Evolutionary conservation across 2,797 vertebrate species (phyloP).

Genomic region (Poeciliopsis paucimaculata): DNA sequence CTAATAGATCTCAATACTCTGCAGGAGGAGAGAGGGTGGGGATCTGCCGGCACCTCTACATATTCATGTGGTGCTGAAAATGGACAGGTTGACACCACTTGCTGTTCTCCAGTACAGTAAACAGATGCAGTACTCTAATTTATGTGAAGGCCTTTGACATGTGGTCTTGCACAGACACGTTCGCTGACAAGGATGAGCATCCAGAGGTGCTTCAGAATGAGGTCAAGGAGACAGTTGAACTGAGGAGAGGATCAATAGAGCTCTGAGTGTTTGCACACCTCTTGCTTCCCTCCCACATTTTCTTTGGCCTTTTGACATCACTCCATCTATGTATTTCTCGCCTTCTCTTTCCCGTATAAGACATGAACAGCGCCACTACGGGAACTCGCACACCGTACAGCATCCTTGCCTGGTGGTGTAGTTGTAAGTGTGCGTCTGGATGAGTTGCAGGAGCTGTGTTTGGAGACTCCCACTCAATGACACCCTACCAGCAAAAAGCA

Average conservation of each 20-base stretch:
- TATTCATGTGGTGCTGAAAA: slow-evolving; percentile 63
- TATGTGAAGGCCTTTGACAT: slow-evolving; percentile 42
- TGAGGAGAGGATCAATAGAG: slow-evolving; percentile 71
- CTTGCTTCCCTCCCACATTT: slow-evolving; percentile 56
- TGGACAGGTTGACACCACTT: slow-evolving; percentile 59
- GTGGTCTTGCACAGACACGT: slow-evolving; percentile 10
- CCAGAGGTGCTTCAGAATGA: slow-evolving; percentile 54
- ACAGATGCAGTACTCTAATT: slow-evolving; percentile 41
- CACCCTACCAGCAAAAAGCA: slow-evolving; percentile 61
- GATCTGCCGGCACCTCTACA: slow-evolving; percentile 35
- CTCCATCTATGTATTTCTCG: slow-evolving; percentile 21
- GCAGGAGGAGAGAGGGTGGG: slow-evolving; percentile 19
- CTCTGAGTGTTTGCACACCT: slow-evolving; percentile 60
- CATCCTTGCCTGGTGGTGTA: slow-evolving; percentile 16
- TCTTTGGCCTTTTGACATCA: slow-evolving; percentile 45
- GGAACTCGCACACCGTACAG: background rate
- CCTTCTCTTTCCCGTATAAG: slow-evolving; percentile 1
- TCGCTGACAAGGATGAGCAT: slow-evolving; percentile 14
- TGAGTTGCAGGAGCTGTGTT: slow-evolving; percentile 56
- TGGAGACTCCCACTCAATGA: slow-evolving; percentile 60
- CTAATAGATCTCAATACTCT: slow-evolving; percentile 17
- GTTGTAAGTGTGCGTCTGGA: slow-evolving; percentile 48
- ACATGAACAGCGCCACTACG: slow-evolving; percentile 11
- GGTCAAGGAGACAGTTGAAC: slow-evolving; percentile 71
- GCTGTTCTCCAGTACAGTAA: slow-evolving; percentile 52